Percentiles rank a stretch among this genome's conserved stretches.
Conservation (phyloP, 1,140 invertebrate species). For the Drosophila busckii region DNA sequence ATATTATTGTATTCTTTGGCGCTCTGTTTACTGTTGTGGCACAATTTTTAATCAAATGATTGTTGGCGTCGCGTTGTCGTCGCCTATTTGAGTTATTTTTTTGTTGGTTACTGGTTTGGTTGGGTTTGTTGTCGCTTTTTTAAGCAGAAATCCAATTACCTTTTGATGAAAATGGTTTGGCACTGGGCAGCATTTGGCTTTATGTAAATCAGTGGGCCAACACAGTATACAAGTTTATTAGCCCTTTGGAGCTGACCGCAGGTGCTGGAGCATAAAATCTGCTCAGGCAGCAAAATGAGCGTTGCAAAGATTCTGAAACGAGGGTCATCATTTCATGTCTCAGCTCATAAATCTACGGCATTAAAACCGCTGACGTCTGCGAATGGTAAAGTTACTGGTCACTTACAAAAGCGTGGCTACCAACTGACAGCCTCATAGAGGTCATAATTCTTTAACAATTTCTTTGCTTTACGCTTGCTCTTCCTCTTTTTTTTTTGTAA, state of each 20-base stretch:
- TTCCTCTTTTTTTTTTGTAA: slow-evolving; percentile 12
- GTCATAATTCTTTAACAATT: slow-evolving; percentile 68
- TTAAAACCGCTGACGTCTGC: slow-evolving; percentile 62
- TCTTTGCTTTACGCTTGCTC: slow-evolving; percentile 30
- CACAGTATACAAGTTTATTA: slow-evolving; percentile 57
- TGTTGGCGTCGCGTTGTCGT: slow-evolving; percentile 29
- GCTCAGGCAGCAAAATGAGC: slow-evolving; percentile 51
- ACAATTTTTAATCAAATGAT: slow-evolving; percentile 61
- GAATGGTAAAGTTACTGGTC: slow-evolving; percentile 26
- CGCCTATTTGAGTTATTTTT: too few relatives aligned
- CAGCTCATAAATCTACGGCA: slow-evolving; percentile 67
- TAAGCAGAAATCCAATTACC: slow-evolving; percentile 55
- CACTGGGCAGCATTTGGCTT: slow-evolving; percentile 52
- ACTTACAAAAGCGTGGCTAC: slow-evolving; percentile 23
- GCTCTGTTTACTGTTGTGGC: slow-evolving; percentile 13
- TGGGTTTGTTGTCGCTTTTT: too few relatives aligned
- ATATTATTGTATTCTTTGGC: slow-evolving; percentile 31
- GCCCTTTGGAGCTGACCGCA: slow-evolving; percentile 58
- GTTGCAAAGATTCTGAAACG: slow-evolving; percentile 8
- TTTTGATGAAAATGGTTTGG: slow-evolving; percentile 57
- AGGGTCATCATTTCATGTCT: slow-evolving; percentile 70
- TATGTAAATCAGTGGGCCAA: slow-evolving; percentile 60
- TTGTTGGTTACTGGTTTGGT: too few relatives aligned
- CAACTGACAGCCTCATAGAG: slow-evolving; percentile 50
- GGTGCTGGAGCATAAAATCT: slow-evolving; percentile 70